phyloP scores from a whole-genome alignment of 2,888 invertebrate genomes.

The Drosophila neotestacea region DNA sequence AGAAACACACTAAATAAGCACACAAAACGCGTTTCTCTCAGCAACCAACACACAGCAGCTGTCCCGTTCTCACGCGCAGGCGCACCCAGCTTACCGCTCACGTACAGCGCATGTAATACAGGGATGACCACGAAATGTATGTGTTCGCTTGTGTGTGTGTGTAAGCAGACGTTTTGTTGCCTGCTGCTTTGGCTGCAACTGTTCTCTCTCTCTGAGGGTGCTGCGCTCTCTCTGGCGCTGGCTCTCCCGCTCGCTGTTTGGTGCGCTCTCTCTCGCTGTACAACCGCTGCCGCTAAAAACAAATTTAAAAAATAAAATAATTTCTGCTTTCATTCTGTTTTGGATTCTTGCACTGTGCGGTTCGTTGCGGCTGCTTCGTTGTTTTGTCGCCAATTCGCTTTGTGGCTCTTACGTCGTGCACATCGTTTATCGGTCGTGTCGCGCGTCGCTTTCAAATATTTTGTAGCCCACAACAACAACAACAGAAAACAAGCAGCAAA shows the following conservation, averaged over 20 bases:
- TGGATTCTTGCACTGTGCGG: conserved; percentile 61
- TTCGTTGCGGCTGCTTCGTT: conserved; percentile 59
- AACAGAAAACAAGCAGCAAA: conserved; percentile 32
- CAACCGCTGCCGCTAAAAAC: conserved; percentile 41
- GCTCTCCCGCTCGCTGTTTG: conserved; percentile 10
- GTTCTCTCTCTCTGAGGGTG: conserved; percentile 3
- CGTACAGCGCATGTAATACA: conserved; percentile 24
- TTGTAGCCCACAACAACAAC: conserved; percentile 45
- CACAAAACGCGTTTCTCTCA: conserved; percentile 58
- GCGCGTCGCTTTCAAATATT: conserved; percentile 59
- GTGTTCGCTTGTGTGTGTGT: conserved; percentile 5
- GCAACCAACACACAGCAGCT: conserved; percentile 43
- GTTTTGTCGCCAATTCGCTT: conserved; percentile 77
- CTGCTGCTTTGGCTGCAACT: conserved; percentile 15
- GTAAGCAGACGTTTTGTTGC: conserved; percentile 30
- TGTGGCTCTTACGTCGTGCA: conserved; percentile 83
- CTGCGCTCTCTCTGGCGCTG: conserved; percentile 11
- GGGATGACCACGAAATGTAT: conserved; percentile 51
- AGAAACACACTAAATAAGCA: conserved; percentile 52
- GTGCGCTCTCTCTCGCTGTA: conserved; percentile 21
- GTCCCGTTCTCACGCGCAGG: conserved; percentile 57
- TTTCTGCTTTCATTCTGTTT: conserved; percentile 63
- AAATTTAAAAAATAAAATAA: conserved; percentile 58
- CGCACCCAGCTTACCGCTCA: conserved; percentile 55
- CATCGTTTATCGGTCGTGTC: conserved; percentile 77